Evolutionary conservation across 2,888 invertebrate genomes (phyloP).

Genomic region (Entomobrya multifasciata): DNA sequence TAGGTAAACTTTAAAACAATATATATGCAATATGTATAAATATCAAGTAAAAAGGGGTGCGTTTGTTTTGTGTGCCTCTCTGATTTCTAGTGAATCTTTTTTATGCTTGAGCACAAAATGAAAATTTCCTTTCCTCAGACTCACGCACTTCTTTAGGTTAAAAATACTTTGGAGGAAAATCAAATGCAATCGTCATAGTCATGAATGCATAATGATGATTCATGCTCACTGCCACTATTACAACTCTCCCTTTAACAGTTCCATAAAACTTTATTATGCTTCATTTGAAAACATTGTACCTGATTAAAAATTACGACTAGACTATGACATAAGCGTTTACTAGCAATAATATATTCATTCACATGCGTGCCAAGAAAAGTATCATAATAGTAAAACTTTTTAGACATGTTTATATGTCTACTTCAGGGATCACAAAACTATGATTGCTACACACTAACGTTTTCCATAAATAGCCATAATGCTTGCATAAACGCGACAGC

Average conservation of each 20-base stretch:
- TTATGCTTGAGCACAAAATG: too few species aligned
- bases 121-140: too few species aligned
- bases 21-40: too few species aligned
- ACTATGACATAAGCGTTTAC: neutral
- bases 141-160: too few species aligned
- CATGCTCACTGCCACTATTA: neutral
- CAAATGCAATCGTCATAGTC: neutral
- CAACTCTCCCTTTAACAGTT: neutral
- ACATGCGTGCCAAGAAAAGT: neutral
- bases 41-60: too few species aligned
- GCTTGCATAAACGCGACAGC: constrained; percentile 11
- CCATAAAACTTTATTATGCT: neutral
- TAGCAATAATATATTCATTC: neutral
- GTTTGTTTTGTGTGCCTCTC: too few species aligned
- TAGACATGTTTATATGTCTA: too few species aligned
- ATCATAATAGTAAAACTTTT: neutral
- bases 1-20: too few species aligned
- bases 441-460: neutral
- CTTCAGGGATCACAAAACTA: neutral
- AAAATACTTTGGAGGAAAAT: too few species aligned
- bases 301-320: constrained; percentile 10
- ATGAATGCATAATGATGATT: neutral
- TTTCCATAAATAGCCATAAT: constrained; percentile 2
- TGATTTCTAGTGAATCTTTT: too few species aligned
- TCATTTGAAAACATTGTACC: neutral